Percentiles rank a stretch among this genome's conserved stretches.
phyloP scores from a whole-genome alignment of 2,888 invertebrate genomes.

The Sepioteuthis lessoniana region DNA sequence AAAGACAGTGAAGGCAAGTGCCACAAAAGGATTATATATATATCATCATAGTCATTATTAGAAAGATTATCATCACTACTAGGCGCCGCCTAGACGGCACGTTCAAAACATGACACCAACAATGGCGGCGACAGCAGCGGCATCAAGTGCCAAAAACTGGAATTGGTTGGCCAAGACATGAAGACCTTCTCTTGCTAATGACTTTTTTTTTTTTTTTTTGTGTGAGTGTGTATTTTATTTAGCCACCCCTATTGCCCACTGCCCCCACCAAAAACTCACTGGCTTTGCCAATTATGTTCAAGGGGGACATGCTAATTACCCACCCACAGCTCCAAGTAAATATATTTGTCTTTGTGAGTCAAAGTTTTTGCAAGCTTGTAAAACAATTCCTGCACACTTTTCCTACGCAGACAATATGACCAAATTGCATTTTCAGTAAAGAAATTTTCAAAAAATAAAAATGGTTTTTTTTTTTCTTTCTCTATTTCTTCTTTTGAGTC shows the following conservation, averaged over 20 bases:
- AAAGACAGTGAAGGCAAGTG: constrained; percentile 14
- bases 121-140: not conserved
- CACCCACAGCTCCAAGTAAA: not conserved
- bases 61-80: not conserved
- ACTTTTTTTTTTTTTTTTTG: no score
- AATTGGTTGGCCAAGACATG: not conserved
- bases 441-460: not conserved
- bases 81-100: not conserved
- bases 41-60: not conserved
- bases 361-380: not conserved
- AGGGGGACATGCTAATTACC: not conserved
- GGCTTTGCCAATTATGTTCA: not conserved
- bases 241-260: not conserved
- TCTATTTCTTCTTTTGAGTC: no score
- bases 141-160: constrained; percentile 40
- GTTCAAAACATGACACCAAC: not conserved
- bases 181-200: constrained; percentile 37
- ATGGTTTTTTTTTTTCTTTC: not conserved
- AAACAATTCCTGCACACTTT: not conserved
- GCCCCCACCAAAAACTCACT: not conserved
- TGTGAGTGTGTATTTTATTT: no score
- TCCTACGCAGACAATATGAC: not conserved
- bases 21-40: constrained; percentile 12
- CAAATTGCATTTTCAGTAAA: not conserved
- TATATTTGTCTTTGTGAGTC: not conserved